Base-by-base conservation (phyloP, 1,140 invertebrate species). In the Hycleus phaleratus region DNA sequence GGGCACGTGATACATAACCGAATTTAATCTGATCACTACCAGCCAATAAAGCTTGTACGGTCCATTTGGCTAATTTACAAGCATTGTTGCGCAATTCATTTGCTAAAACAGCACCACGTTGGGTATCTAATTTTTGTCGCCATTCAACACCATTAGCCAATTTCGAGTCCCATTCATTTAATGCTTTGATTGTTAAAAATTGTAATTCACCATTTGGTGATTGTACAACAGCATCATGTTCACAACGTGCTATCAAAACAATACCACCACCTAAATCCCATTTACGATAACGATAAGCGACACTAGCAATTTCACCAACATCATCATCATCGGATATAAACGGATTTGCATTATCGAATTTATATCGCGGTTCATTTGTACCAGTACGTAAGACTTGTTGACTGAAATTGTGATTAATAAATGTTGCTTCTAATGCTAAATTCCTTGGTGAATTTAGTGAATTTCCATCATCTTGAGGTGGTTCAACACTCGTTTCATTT, bases 401-500 rank as follows among this genome's bases (percentile, higher is more conserved):
- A 45, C 95, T 96, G 75, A 99, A 99, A 74, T 98, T 99, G 72
- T 99, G 96, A 77, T 99, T 99, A 66, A 99, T 98, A 70, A 97
- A 98, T 0, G 97, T 98, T 0, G 97, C 97, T 76, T 99, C 97
- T 3, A 98, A 80, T 0, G 95, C 95, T 49, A 99, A 78, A 76
- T 97, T 98, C 49, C 91, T 83, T 0, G 96, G 95, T 0, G 94
- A 95, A 73, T 99, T 99, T 56, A 98, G 83, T 26, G 90, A 91
- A 69, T 87, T 93, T 46, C 90, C 90, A 70, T 99, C 97, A 69
- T 96, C 93, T 47, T 93, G 90, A 0, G 97, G 97, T 5, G 96
- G 95, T 66, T 99, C 97, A 26, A 94, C 88, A 2, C 95, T 95
- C 0, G 96, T 98, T 75, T 99, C 97, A 74, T 97, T 98, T 0